These are phyloP conservation scores for Taxidea taxus DNA, from an alignment of 2,113 vertebrate species.

Conservation along the genomic window DNA sequence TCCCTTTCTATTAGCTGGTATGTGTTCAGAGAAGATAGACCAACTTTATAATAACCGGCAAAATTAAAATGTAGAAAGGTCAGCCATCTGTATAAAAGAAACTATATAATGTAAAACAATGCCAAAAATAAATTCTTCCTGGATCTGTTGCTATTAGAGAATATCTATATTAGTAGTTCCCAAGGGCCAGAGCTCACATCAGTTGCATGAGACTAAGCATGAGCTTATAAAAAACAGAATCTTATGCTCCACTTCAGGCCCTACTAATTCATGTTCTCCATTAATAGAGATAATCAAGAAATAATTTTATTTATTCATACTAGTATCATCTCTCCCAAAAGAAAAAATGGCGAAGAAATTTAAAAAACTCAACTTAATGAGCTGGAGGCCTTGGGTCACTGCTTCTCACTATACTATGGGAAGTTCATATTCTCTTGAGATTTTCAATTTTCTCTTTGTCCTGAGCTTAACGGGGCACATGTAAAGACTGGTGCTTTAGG, in stretches of 20 bases:
- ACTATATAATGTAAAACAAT: constrained; percentile 1
- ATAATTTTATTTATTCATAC: constrained; percentile 43
- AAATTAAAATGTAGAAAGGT: constrained; percentile 34
- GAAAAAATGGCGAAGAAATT: neutral
- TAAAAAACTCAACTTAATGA: constrained; percentile 39
- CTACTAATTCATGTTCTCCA: neutral
- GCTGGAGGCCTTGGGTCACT: neutral
- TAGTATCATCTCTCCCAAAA: constrained; percentile 25
- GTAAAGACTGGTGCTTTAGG: neutral
- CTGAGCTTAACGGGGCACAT: neutral
- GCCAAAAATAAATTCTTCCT: neutral
- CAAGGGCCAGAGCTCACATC: neutral
- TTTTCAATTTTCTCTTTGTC: neutral
- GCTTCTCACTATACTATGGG: neutral
- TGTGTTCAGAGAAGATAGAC: neutral
- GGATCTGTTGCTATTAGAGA: neutral
- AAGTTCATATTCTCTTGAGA: constrained; percentile 9
- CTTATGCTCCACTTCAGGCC: neutral
- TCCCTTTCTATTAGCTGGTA: constrained; percentile 21
- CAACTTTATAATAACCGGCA: neutral
- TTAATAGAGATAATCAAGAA: neutral
- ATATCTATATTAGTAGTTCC: neutral
- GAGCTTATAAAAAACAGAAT: neutral
- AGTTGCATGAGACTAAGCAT: neutral
- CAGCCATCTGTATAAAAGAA: constrained; percentile 9